Conservation (phyloP, 2,113 vertebrate genomes). For the Cervus canadensis region DNA sequence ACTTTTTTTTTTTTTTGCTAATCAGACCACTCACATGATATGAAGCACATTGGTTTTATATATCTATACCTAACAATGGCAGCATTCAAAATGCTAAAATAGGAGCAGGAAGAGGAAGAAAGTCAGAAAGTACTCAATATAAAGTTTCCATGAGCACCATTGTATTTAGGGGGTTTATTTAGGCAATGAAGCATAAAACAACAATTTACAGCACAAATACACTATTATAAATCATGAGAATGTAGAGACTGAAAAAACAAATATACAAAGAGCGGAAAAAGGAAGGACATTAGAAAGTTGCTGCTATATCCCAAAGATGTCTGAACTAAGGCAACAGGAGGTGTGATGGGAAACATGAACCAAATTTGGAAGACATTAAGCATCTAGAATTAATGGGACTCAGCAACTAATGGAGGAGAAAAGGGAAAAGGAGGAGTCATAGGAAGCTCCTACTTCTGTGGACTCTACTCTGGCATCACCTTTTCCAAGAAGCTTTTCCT, state of each 20-base stretch:
- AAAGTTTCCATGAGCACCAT: slow-evolving; percentile 52
- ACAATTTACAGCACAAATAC: slow-evolving; percentile 16
- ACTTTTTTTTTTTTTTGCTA: slow-evolving; percentile 59
- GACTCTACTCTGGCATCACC: not conserved
- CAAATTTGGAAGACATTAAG: not conserved
- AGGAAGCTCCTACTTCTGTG: not conserved
- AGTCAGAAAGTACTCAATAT: slow-evolving; percentile 67
- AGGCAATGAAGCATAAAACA: slow-evolving; percentile 56
- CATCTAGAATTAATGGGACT: not conserved
- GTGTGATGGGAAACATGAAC: not conserved
- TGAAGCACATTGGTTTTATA: slow-evolving; percentile 36
- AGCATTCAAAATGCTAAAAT: slow-evolving; percentile 66
- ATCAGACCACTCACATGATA: slow-evolving; percentile 68
- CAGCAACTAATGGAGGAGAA: not conserved
- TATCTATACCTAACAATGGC: not conserved
- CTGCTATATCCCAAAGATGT: not conserved
- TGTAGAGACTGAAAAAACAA: not conserved
- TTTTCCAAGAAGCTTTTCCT: slow-evolving; percentile 22
- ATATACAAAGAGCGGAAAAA: not conserved
- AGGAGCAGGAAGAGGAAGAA: slow-evolving; percentile 54
- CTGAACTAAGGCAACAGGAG: not conserved
- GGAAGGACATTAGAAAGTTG: not conserved
- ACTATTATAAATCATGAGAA: slow-evolving; percentile 40
- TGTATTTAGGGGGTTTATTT: slow-evolving; percentile 50
- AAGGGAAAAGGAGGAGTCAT: not conserved